phyloP scores from a whole-genome alignment of 2,888 invertebrate genomes.

The Ormia ochracea region DNA sequence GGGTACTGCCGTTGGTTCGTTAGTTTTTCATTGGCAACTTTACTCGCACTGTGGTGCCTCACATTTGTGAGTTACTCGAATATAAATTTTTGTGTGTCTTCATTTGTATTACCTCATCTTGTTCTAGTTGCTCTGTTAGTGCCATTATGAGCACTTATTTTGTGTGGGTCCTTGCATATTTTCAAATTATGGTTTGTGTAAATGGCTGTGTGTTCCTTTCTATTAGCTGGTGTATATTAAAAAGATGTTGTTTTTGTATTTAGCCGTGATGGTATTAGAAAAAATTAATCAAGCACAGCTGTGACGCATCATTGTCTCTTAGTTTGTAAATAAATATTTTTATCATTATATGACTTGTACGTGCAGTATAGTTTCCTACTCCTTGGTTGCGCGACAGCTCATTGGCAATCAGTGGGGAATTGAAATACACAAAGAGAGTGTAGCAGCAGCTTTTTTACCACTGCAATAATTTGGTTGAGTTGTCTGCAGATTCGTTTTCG shows the following conservation, averaged over 20 bases:
- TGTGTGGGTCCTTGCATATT: neutral
- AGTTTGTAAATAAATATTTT: slow-evolving; percentile 21
- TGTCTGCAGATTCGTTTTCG: slow-evolving; percentile 35
- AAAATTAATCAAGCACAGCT: slow-evolving; percentile 66
- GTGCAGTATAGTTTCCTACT: neutral
- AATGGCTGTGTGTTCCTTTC: slow-evolving; percentile 5
- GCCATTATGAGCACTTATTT: slow-evolving; percentile 39
- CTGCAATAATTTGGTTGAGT: slow-evolving; percentile 30
- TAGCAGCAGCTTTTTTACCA: neutral
- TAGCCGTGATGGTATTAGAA: slow-evolving; percentile 49
- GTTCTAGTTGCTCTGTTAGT: slow-evolving; percentile 21
- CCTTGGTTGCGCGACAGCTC: slow-evolving; percentile 1
- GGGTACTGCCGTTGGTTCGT: slow-evolving; percentile 27
- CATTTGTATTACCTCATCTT: slow-evolving; percentile 17
- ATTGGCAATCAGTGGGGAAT: slow-evolving; percentile 45
- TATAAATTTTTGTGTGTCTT: too few species aligned
- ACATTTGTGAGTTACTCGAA: slow-evolving; percentile 33
- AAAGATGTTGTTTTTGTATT: slow-evolving; percentile 42
- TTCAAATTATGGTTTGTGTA: neutral
- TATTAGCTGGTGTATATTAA: slow-evolving; percentile 42
- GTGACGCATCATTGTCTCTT: slow-evolving; percentile 58
- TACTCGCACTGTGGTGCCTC: slow-evolving; percentile 44
- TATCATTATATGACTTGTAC: slow-evolving; percentile 24
- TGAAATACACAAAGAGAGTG: neutral
- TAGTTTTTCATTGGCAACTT: slow-evolving; percentile 51